Evolutionary conservation across 2,888 invertebrate species (phyloP), one percentile per base, ranked within the genome.

Genomic region (Augiades crinisus): DNA sequence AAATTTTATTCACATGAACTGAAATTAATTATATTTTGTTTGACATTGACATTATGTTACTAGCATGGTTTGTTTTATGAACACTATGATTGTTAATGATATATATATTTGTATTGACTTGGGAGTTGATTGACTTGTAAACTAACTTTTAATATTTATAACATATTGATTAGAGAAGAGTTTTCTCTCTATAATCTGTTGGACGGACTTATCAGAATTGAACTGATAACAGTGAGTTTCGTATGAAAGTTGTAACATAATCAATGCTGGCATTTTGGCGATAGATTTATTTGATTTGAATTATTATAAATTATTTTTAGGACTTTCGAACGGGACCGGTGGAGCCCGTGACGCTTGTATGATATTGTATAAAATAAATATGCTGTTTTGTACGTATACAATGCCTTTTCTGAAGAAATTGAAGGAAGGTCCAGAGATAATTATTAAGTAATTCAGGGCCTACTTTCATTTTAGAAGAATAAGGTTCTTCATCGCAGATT

Each of bases 361-460:
- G 54, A 54, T 58, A 56, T 57, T 50, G 49, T 50, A 50, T 43
- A 50, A 12, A 50, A 24, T 16, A 24, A n/a, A n/a, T n/a, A n/a
- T n/a, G n/a, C n/a, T 17, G 31, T 31, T 7, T 27, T 30, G 17
- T 37, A 19, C 13, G 8, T 12, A 4, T n/a, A n/a, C 17, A 12
- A 12, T 30, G 30, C 31, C 19, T 12, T 44, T 24, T 17, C 5
- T 27, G 7, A 27, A 19, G 8, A 37, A 10, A 10, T n/a, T n/a
- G 10, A 10, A 21, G 10, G 14, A 16, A 10, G 24, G 10, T n/a
- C 16, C 27, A 1, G 6, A 34, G 13, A 34, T 34, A 14, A 3
- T 16, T 27, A 2, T 24, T 10, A 2, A 34, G 17, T 6, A 17
- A n/a, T n/a, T 34, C 12, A 2, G 5, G 12, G 12, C 10, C 30